A percentile compares a stretch with the other conserved stretches of the same genome.
Evolutionary conservation across 2,888 invertebrate genomes (phyloP).

Genomic region (Meteorus cinctellus): DNA sequence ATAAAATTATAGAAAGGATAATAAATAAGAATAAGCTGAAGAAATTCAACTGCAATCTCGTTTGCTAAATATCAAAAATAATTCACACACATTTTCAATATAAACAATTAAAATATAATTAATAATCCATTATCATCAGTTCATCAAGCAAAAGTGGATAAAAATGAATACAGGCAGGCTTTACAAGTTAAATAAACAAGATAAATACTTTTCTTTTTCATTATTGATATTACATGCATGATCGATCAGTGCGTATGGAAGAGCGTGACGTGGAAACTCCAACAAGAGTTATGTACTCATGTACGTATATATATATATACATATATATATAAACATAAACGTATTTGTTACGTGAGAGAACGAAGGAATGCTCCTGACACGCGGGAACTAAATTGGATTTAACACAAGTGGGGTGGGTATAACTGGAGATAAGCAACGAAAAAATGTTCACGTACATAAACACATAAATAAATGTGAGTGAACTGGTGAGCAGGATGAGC

Average conservation of each 20-base stretch:
- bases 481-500: background rate
- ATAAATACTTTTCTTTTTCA: slow-evolving; percentile 6
- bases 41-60: background rate
- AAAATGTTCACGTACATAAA: background rate
- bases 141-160: background rate
- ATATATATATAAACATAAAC: no score
- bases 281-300: slow-evolving; percentile 22
- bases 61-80: slow-evolving; percentile 1
- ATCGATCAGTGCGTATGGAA: slow-evolving; percentile 20
- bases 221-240: slow-evolving; percentile 2
- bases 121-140: background rate
- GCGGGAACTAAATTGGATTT: slow-evolving; percentile 1
- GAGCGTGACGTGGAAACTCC: slow-evolving; percentile 45
- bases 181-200: background rate
- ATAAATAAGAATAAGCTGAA: background rate
- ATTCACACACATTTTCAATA: background rate
- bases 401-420: background rate
- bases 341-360: slow-evolving; percentile 43
- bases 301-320: slow-evolving; percentile 17
- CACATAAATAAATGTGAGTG: background rate
- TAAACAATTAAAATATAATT: background rate
- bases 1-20: slow-evolving; percentile 23
- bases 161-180: background rate
- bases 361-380: slow-evolving; percentile 40
- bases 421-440: background rate